These are phyloP conservation scores for Anguilla marmorata DNA, from an alignment of 2,797 vertebrate species.

Conservation along the genomic window DNA sequence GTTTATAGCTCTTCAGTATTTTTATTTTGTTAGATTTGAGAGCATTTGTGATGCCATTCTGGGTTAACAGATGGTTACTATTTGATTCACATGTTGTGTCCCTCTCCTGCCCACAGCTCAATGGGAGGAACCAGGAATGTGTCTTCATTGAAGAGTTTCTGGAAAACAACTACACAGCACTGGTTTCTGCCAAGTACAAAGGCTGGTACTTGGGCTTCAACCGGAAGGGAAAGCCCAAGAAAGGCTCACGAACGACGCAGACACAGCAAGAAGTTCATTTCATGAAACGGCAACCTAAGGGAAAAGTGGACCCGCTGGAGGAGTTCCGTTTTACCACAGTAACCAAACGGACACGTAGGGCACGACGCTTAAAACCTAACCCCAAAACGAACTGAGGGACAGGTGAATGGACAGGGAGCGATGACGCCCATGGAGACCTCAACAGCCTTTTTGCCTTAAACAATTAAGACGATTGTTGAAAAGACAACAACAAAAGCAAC, in stretches of 20 bases:
- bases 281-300: conserved; percentile 79
- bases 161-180: conserved; percentile 84
- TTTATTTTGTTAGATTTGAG: not conserved
- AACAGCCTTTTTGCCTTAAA: conserved; percentile 57
- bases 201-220: conserved; percentile 83
- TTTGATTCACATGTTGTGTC: conserved; percentile 14
- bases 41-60: not conserved
- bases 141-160: conserved; percentile 82
- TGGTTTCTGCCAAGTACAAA: conserved; percentile 77
- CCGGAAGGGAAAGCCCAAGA: conserved; percentile 76
- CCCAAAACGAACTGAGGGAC: conserved; percentile 68
- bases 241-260: conserved; percentile 73
- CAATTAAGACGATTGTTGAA: conserved; percentile 43
- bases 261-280: conserved; percentile 83
- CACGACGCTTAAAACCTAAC: conserved; percentile 73
- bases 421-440: conserved; percentile 51
- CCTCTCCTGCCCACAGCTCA: conserved; percentile 65
- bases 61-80: not conserved
- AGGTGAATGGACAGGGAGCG: not conserved
- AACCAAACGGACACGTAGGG: conserved; percentile 73
- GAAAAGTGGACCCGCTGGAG: conserved; percentile 74
- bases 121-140: conserved; percentile 62
- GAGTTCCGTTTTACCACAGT: conserved; percentile 80
- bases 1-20: not conserved
- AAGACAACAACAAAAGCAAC: not conserved